phyloP scores from a whole-genome alignment of 1,140 invertebrate genomes.

The Rhagoletis pomonella region DNA sequence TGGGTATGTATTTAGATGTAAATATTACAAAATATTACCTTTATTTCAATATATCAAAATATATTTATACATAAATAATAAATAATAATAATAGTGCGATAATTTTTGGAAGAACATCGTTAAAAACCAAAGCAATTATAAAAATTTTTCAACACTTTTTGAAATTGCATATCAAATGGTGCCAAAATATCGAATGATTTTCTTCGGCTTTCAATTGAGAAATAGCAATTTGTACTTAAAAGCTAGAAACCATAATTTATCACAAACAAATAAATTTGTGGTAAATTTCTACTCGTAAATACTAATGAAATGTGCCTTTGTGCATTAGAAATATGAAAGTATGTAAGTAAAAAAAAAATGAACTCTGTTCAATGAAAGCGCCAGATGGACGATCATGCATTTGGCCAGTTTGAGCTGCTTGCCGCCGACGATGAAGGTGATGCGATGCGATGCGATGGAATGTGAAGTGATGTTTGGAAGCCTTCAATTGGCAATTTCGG shows the following conservation, averaged over 20 bases:
- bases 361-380: constrained; percentile 21
- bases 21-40: constrained; percentile 35
- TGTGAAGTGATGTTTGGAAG: constrained; percentile 50
- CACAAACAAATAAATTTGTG: constrained; percentile 7
- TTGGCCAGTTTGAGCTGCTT: not conserved
- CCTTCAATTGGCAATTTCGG: constrained; percentile 50
- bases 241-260: constrained; percentile 33
- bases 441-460: constrained; percentile 32
- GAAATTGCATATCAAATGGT: not conserved
- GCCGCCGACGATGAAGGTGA: not conserved
- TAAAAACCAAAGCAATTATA: not conserved
- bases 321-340: constrained; percentile 4
- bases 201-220: not conserved
- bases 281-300: not conserved
- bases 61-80: constrained; percentile 27
- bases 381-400: not conserved
- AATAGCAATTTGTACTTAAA: not conserved
- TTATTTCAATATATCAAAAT: not conserved
- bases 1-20: not conserved
- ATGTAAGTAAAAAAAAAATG: constrained; percentile 9
- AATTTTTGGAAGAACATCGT: not conserved
- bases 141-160: not conserved
- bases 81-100: constrained; percentile 6
- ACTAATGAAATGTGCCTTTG: constrained; percentile 14
- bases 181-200: not conserved